Conservation (phyloP, 2,888 invertebrate genomes). For the Anoplius nigerrimus region DNA sequence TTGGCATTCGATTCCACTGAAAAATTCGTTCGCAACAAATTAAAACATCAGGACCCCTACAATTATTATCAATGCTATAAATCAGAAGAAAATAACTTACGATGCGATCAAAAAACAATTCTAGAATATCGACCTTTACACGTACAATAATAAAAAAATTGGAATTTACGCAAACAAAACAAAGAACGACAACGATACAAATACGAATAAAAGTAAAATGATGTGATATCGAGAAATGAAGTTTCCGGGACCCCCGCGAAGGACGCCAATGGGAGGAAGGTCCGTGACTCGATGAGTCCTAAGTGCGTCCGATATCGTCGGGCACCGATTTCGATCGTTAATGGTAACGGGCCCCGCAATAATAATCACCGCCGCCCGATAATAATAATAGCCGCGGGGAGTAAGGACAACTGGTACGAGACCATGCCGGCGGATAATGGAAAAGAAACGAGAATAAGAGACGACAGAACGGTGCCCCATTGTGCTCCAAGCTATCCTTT, state of each 20-base stretch:
- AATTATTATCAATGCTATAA: no score
- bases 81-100: no score
- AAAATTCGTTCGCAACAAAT: no score
- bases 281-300: slow-evolving; percentile 40
- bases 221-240: no score
- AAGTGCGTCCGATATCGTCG: not conserved
- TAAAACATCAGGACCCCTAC: no score
- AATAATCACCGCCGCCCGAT: slow-evolving; percentile 13
- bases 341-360: slow-evolving; percentile 36
- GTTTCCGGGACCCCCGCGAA: not conserved
- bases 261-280: slow-evolving; percentile 44
- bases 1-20: no score
- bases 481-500: slow-evolving; percentile 20
- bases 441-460: slow-evolving; percentile 10
- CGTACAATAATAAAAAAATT: no score
- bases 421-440: not conserved
- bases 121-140: no score
- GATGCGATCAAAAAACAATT: no score
- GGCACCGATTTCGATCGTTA: slow-evolving; percentile 51
- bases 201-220: no score
- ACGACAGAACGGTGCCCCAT: slow-evolving; percentile 44
- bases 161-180: no score
- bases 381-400: slow-evolving; percentile 42
- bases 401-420: not conserved
- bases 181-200: no score